phyloP scores from a whole-genome alignment of 2,888 invertebrate genomes.

The Drosophila stalkeri region DNA sequence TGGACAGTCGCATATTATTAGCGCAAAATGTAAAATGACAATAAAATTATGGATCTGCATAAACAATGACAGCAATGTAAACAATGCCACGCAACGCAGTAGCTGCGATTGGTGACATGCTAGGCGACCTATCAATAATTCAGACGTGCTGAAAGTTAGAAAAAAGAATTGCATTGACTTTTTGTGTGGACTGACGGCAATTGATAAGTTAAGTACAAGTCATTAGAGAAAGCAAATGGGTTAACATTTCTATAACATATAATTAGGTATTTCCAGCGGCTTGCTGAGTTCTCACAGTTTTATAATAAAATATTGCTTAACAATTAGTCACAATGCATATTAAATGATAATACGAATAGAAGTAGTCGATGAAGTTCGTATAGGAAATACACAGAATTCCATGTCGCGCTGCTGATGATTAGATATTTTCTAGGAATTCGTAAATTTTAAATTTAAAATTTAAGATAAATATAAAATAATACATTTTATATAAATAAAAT shows the following conservation, averaged over 20 bases:
- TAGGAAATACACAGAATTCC: no score
- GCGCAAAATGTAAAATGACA: slow-evolving; percentile 32
- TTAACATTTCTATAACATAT: background rate
- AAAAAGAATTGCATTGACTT: background rate
- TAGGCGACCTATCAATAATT: slow-evolving; percentile 4
- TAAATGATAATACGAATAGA: no score
- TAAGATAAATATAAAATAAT: no score
- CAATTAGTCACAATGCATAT: background rate
- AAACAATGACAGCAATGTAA: slow-evolving; percentile 19
- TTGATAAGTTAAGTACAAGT: background rate
- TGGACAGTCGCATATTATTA: slow-evolving; percentile 18
- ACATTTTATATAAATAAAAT: no score
- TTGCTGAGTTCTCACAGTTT: slow-evolving; percentile 1
- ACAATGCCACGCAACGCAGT: slow-evolving; percentile 2
- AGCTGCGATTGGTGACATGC: background rate
- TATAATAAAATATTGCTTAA: background rate
- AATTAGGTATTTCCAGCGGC: slow-evolving; percentile 1
- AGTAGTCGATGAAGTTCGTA: no score
- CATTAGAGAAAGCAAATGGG: background rate
- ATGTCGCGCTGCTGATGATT: no score
- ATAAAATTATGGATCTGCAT: slow-evolving; percentile 38
- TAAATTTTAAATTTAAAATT: no score
- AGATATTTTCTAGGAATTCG: no score
- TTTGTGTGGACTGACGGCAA: background rate
- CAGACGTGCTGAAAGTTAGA: slow-evolving; percentile 8